phyloP scores from a whole-genome alignment of 2,888 invertebrate species.

The Mythimna impura region DNA sequence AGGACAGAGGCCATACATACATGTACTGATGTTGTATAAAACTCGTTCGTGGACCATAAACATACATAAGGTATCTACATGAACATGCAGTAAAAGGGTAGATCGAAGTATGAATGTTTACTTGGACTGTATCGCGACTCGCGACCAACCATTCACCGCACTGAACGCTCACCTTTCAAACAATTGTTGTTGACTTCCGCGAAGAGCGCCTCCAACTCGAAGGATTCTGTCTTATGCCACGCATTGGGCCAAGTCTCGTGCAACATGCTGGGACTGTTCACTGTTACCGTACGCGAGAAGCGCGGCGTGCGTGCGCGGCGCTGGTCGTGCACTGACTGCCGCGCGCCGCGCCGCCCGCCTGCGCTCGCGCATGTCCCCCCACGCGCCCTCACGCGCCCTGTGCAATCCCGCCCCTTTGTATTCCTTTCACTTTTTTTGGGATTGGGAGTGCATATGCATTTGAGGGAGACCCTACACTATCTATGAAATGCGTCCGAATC shows the following conservation, averaged over 20 bases:
- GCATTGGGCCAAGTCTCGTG: slow-evolving; percentile 82
- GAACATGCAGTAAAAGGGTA: slow-evolving; percentile 3
- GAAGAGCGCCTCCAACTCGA: slow-evolving; percentile 83
- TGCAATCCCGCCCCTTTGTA: slow-evolving; percentile 37
- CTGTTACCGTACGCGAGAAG: slow-evolving; percentile 41
- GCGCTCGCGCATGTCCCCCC: slow-evolving; percentile 63
- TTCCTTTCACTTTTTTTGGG: slow-evolving; percentile 42
- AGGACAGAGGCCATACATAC: not conserved
- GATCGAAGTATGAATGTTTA: slow-evolving; percentile 14
- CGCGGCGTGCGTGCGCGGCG: slow-evolving; percentile 61
- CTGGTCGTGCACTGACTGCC: slow-evolving; percentile 64
- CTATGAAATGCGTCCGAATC: not conserved
- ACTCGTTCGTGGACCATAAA: not conserved
- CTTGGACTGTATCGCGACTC: not conserved
- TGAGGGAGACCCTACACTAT: not conserved
- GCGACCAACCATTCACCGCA: slow-evolving; percentile 5
- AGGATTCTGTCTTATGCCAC: slow-evolving; percentile 78
- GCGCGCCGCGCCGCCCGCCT: slow-evolving; percentile 34
- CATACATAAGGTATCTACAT: not conserved
- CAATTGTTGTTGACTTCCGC: slow-evolving; percentile 85
- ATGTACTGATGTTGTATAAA: not conserved
- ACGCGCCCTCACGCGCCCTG: slow-evolving; percentile 41
- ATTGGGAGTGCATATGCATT: slow-evolving; percentile 25
- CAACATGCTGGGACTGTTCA: slow-evolving; percentile 75
- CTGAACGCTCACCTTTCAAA: slow-evolving; percentile 76